Conservation (phyloP, 2,797 vertebrate species). For the Schizothorax lantsangensis region DNA sequence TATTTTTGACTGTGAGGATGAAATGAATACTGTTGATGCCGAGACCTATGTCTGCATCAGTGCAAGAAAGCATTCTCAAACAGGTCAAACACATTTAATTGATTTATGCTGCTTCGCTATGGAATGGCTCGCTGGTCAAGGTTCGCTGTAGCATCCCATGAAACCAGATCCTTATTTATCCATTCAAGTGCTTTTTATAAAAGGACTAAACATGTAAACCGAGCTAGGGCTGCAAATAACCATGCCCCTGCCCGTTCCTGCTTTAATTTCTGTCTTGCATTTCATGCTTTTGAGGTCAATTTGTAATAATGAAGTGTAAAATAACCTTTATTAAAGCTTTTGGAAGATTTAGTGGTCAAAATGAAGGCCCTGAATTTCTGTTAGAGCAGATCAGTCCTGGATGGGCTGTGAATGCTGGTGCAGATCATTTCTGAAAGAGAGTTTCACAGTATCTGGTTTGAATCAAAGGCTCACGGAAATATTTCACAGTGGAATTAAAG, state of each 20-base stretch:
- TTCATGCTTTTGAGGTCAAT: slow-evolving; percentile 73
- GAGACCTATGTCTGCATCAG: slow-evolving; percentile 56
- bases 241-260: slow-evolving; percentile 68
- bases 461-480: slow-evolving; percentile 81
- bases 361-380: slow-evolving; percentile 60
- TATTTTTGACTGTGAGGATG: slow-evolving; percentile 45
- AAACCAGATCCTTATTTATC: slow-evolving; percentile 70
- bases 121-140: slow-evolving; percentile 48
- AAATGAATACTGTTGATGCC: slow-evolving; percentile 66
- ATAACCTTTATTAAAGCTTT: slow-evolving; percentile 70
- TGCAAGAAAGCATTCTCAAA: slow-evolving; percentile 66
- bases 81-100: slow-evolving; percentile 69
- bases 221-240: slow-evolving; percentile 63
- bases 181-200: slow-evolving; percentile 24
- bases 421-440: slow-evolving; percentile 55
- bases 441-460: slow-evolving; percentile 74
- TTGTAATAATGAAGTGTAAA: slow-evolving; percentile 76
- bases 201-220: slow-evolving; percentile 72
- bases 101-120: slow-evolving; percentile 61
- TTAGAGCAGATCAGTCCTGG: slow-evolving; percentile 69
- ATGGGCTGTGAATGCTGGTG: slow-evolving; percentile 60
- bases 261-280: slow-evolving; percentile 61
- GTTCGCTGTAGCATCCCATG: slow-evolving; percentile 66
- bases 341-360: slow-evolving; percentile 55
- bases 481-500: slow-evolving; percentile 78